A percentile compares a stretch with the other conserved stretches of the same genome.
Evolutionary conservation across 2,113 vertebrate genomes (phyloP).

Genomic region (Anhinga anhinga): DNA sequence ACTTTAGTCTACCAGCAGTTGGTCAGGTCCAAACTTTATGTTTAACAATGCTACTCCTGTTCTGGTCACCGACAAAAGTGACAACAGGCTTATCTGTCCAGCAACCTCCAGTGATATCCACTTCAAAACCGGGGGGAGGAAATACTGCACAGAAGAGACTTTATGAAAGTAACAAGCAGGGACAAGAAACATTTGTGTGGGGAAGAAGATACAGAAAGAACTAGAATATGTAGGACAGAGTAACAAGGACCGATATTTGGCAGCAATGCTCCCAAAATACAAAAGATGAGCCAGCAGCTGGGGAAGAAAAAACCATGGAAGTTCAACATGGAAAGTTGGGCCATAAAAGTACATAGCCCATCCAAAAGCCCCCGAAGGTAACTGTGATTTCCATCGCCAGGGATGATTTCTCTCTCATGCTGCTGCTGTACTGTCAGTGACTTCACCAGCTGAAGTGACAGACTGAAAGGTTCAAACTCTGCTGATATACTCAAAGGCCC

Average conservation of each 20-base stretch:
- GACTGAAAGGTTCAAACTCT: background rate
- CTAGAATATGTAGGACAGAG: rapidly evolving
- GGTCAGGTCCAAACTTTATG: background rate
- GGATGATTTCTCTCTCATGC: background rate
- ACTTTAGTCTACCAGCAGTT: background rate
- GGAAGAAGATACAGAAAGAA: background rate
- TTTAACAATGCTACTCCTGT: background rate
- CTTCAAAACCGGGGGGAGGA: background rate
- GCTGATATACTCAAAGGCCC: background rate
- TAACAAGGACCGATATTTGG: rapidly evolving
- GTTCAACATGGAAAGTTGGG: background rate
- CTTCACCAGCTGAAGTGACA: background rate
- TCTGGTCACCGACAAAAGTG: background rate
- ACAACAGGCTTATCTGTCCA: background rate
- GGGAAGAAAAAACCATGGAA: background rate
- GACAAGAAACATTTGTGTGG: background rate
- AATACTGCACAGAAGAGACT: background rate
- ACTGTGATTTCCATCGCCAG: background rate
- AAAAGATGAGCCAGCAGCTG: background rate
- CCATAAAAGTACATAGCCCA: background rate
- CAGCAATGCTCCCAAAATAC: background rate
- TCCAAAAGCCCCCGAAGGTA: background rate
- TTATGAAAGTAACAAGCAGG: background rate
- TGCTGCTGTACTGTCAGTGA: background rate
- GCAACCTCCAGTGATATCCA: background rate